These are phyloP conservation scores for Synergus laeviventris DNA, from an alignment of 2,888 invertebrate genomes.

Conservation along the genomic window DNA sequence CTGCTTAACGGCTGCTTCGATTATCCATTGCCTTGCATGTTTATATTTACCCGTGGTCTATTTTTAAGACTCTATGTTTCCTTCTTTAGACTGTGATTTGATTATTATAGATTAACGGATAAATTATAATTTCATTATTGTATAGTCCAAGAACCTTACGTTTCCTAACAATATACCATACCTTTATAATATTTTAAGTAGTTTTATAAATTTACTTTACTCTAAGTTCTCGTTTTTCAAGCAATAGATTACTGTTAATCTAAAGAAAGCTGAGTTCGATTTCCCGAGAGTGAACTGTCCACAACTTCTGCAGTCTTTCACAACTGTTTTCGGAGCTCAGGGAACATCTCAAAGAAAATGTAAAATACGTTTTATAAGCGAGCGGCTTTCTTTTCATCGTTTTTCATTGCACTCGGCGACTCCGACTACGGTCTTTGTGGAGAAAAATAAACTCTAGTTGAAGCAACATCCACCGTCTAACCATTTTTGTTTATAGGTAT, in stretches of 20 bases:
- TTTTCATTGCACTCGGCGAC: slow-evolving; percentile 4
- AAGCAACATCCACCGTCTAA: not conserved
- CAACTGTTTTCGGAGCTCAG: slow-evolving; percentile 18
- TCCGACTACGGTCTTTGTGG: slow-evolving; percentile 5
- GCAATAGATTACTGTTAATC: not conserved
- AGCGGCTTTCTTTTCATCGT: slow-evolving; percentile 8
- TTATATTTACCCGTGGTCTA: no score
- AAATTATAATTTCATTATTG: no score
- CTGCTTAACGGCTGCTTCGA: no score
- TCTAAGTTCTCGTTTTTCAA: not conserved
- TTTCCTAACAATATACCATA: no score
- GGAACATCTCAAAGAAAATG: slow-evolving; percentile 1
- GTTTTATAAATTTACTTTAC: not conserved
- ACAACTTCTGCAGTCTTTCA: slow-evolving; percentile 33
- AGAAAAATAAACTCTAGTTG: not conserved
- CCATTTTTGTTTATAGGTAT: not conserved
- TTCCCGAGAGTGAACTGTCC: slow-evolving; percentile 28
- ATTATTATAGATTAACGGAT: no score
- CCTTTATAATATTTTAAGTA: not conserved
- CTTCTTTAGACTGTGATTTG: no score
- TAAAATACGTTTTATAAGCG: slow-evolving; percentile 15
- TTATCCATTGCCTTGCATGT: no score
- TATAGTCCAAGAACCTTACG: no score
- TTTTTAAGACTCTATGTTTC: no score
- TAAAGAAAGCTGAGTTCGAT: slow-evolving; percentile 31